Evolutionary conservation across 1,140 invertebrate species (phyloP).

Genomic region (Cecropterus lyciades): DNA sequence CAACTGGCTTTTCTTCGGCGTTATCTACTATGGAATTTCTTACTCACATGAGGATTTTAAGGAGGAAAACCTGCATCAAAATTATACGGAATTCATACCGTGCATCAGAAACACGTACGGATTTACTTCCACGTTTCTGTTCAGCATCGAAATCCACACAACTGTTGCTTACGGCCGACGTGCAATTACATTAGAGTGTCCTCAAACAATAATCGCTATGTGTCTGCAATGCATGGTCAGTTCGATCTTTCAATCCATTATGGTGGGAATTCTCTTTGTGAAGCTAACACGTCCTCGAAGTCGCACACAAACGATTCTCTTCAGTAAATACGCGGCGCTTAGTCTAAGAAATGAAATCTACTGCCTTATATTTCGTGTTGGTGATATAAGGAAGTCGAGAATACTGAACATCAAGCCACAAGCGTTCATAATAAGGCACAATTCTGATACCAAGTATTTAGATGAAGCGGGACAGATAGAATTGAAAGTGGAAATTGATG

Average conservation of each 20-base stretch:
- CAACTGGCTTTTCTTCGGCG: slow-evolving; percentile 95
- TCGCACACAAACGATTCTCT: slow-evolving; percentile 95
- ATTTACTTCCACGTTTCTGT: slow-evolving; percentile 94
- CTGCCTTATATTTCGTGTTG: slow-evolving; percentile 96
- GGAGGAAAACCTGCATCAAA: slow-evolving; percentile 86
- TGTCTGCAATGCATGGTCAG: slow-evolving; percentile 98
- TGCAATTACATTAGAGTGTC: slow-evolving; percentile 94
- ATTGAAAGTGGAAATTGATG: slow-evolving; percentile 89
- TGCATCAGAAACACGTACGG: slow-evolving; percentile 92
- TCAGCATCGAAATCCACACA: slow-evolving; percentile 95
- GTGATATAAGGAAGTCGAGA: slow-evolving; percentile 97
- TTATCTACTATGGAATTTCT: slow-evolving; percentile 95
- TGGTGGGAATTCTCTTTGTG: slow-evolving; percentile 91
- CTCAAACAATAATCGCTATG: slow-evolving; percentile 97
- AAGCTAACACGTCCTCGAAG: slow-evolving; percentile 98
- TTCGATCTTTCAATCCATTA: slow-evolving; percentile 93
- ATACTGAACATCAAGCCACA: slow-evolving; percentile 94
- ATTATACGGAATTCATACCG: slow-evolving; percentile 88
- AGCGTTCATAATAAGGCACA: slow-evolving; percentile 91
- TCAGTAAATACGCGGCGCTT: slow-evolving; percentile 94
- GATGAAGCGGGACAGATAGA: slow-evolving; percentile 87
- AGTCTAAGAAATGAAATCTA: slow-evolving; percentile 92
- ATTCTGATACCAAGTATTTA: slow-evolving; percentile 89
- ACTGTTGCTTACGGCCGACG: slow-evolving; percentile 92
- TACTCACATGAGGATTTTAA: slow-evolving; percentile 95